These are phyloP conservation scores for Nezara viridula DNA, from an alignment of 2,888 invertebrate genomes.

Conservation along the genomic window DNA sequence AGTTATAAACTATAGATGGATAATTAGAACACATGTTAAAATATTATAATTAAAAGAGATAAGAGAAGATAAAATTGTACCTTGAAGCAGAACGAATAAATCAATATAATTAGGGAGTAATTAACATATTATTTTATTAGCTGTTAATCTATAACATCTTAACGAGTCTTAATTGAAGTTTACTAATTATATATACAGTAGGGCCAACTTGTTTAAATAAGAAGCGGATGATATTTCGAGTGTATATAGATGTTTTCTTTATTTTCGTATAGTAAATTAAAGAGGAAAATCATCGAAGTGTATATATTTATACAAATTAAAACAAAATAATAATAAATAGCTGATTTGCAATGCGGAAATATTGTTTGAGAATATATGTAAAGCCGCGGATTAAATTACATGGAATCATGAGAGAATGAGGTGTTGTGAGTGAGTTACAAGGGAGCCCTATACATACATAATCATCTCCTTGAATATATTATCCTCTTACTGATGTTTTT, in stretches of 20 bases:
- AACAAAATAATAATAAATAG: neutral
- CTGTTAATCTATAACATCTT: conserved; percentile 22
- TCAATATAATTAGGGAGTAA: conserved; percentile 38
- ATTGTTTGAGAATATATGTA: conserved; percentile 29
- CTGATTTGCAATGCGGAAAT: neutral
- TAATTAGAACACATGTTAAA: conserved; percentile 44
- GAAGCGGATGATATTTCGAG: neutral
- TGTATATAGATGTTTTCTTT: neutral
- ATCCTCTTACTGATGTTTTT: conserved; percentile 37
- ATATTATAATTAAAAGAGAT: conserved; percentile 34
- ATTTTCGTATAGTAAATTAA: neutral
- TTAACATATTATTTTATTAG: conserved; percentile 37
- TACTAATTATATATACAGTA: neutral
- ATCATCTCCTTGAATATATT: conserved; percentile 54
- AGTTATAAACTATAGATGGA: conserved; percentile 36
- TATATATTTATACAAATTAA: neutral
- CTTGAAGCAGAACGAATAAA: conserved; percentile 47
- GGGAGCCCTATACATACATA: conserved; percentile 56
- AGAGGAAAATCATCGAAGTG: neutral
- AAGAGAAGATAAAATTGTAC: conserved; percentile 20
- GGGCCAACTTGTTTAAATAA: neutral
- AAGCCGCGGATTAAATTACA: conserved; percentile 42
- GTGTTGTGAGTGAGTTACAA: conserved; percentile 43
- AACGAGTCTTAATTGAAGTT: conserved; percentile 33
- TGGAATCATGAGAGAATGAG: conserved; percentile 38